A percentile compares a stretch with the other conserved stretches of the same genome.
These are phyloP conservation scores for Triplophysa bombifrons DNA, from an alignment of 2,797 vertebrate genomes.

Conservation along the genomic window DNA sequence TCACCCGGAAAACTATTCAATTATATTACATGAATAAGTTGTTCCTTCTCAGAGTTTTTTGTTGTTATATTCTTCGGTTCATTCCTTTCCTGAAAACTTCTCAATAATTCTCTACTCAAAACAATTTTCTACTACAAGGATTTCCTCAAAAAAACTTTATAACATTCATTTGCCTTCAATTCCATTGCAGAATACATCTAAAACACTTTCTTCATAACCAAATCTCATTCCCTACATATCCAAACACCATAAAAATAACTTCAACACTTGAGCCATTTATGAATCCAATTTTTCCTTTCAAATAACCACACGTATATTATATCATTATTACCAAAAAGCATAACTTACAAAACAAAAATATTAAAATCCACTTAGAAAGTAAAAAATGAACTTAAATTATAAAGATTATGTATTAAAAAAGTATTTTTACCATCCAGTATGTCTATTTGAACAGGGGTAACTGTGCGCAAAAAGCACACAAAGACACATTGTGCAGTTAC, in stretches of 20 bases:
- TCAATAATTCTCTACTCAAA: neutral
- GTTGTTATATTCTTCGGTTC: neutral
- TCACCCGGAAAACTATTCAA: neutral
- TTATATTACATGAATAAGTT: neutral
- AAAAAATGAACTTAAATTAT: neutral
- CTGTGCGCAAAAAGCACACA: slow-evolving; percentile 39
- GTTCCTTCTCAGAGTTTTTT: neutral
- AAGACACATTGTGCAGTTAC: slow-evolving; percentile 29
- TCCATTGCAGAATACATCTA: slow-evolving; percentile 40
- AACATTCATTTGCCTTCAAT: slow-evolving; percentile 28
- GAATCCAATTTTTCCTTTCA: slow-evolving; percentile 26
- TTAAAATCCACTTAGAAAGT: slow-evolving; percentile 1
- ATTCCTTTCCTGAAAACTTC: neutral
- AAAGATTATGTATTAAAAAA: no score
- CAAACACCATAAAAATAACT: slow-evolving; percentile 19
- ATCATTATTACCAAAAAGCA: slow-evolving; percentile 1
- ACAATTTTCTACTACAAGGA: neutral
- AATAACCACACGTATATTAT: neutral
- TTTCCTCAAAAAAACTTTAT: neutral
- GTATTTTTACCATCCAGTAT: neutral
- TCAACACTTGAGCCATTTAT: slow-evolving; percentile 55
- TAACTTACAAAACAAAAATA: neutral
- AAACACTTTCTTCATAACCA: slow-evolving; percentile 32
- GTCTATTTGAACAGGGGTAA: neutral
- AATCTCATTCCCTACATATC: slow-evolving; percentile 15